These are phyloP conservation scores for Brachyptera putata DNA, from an alignment of 2,888 invertebrate species.

Conservation along the genomic window DNA sequence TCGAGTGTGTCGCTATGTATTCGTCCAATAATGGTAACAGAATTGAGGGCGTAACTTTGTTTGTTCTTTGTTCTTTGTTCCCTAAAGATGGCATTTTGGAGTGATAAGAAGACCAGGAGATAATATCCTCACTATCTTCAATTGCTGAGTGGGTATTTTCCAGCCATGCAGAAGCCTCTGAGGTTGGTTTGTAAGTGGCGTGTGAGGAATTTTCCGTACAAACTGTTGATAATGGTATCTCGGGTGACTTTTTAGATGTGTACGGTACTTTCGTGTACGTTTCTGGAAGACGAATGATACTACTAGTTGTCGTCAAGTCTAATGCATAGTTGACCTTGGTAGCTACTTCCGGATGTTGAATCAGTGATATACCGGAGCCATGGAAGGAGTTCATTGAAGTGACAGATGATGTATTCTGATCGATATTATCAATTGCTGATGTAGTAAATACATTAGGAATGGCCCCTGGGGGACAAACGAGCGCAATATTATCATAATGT, in stretches of 20 bases:
- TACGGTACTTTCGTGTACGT: not conserved
- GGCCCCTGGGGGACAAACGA: not conserved
- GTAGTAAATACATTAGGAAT: conserved; percentile 9
- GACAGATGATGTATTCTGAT: conserved; percentile 13
- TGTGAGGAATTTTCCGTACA: not conserved
- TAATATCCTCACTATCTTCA: not conserved
- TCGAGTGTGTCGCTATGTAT: conserved; percentile 33
- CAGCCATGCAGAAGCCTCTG: not conserved
- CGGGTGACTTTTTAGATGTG: not conserved
- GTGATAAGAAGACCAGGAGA: not conserved
- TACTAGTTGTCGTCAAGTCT: not conserved
- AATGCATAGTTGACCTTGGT: not conserved
- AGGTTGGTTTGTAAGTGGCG: not conserved
- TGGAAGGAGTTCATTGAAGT: conserved; percentile 7
- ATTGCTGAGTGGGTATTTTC: not conserved
- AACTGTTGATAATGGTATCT: conserved; percentile 8
- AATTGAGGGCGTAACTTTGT: not conserved
- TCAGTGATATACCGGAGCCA: conserved; percentile 1
- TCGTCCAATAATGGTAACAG: conserved; percentile 35
- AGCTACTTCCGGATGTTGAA: not conserved
- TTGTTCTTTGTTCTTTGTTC: conserved; percentile 32
- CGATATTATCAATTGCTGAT: conserved; percentile 4
- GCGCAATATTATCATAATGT: not conserved
- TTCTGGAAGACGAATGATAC: not conserved
- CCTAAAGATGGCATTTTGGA: too few species aligned